These are phyloP conservation scores for Limnephilus marmoratus DNA, from an alignment of 2,888 invertebrate genomes.

Conservation along the genomic window DNA sequence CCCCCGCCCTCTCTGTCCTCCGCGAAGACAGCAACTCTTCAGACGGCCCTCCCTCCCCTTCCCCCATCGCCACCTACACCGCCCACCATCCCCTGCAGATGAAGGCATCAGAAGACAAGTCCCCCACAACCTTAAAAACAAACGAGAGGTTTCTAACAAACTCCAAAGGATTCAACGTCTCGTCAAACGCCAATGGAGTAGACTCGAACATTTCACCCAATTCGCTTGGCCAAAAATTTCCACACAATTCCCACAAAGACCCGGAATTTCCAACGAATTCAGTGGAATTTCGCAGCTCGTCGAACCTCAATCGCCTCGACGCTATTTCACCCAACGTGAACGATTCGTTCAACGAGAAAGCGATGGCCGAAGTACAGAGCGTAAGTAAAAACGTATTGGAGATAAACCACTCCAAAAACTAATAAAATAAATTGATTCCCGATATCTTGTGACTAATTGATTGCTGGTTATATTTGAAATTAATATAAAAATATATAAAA, in stretches of 20 bases:
- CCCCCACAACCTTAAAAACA: not conserved
- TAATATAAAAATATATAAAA: not conserved
- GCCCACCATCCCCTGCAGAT: not conserved
- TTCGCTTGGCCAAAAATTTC: not conserved
- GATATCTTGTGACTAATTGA: not conserved
- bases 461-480: not conserved
- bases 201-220: not conserved
- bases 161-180: not conserved
- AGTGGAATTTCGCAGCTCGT: not conserved
- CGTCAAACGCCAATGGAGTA: not conserved
- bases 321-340: not conserved
- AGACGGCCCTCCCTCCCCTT: slow-evolving; percentile 34
- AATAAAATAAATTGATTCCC: not conserved
- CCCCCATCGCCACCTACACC: not conserved
- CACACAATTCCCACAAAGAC: not conserved
- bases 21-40: slow-evolving; percentile 60
- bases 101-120: not conserved
- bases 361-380: not conserved
- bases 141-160: not conserved
- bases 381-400: slow-evolving; percentile 2
- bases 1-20: slow-evolving; percentile 63
- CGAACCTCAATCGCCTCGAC: not conserved
- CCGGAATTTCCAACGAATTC: not conserved
- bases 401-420: not conserved
- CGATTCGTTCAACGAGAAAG: not conserved